Percentiles rank a stretch among this genome's conserved stretches.
These are phyloP conservation scores for Mylabris phalerata DNA, from an alignment of 1,140 invertebrate genomes.

Conservation along the genomic window DNA sequence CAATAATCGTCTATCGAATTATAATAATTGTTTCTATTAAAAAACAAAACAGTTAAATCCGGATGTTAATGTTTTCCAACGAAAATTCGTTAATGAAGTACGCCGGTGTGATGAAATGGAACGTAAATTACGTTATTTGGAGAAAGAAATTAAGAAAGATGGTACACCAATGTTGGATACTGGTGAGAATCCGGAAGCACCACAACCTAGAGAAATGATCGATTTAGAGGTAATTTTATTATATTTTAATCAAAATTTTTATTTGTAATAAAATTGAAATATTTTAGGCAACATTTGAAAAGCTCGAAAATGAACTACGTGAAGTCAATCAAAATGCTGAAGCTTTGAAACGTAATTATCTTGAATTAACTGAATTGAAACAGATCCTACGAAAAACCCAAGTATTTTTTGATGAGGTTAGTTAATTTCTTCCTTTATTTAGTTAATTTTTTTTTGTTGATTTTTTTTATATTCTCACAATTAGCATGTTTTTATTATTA, in stretches of 20 bases:
- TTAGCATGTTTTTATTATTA: slow-evolving; percentile 32
- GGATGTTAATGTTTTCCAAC: slow-evolving; percentile 91
- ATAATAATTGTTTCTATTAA: slow-evolving; percentile 1
- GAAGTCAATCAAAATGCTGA: slow-evolving; percentile 98
- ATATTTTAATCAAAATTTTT: background rate
- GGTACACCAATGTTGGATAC: slow-evolving; percentile 94
- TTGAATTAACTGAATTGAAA: slow-evolving; percentile 93
- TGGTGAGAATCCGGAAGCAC: slow-evolving; percentile 96
- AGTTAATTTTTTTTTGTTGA: slow-evolving; percentile 15
- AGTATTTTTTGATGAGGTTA: slow-evolving; percentile 96
- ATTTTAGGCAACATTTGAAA: slow-evolving; percentile 86
- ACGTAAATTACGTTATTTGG: slow-evolving; percentile 87
- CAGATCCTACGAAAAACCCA: slow-evolving; percentile 95
- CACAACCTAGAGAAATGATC: slow-evolving; percentile 97
- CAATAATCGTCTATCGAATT: background rate
- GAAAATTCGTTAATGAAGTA: slow-evolving; percentile 93
- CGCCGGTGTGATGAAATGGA: slow-evolving; percentile 95
- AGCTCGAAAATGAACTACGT: slow-evolving; percentile 89
- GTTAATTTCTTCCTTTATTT: slow-evolving; percentile 32
- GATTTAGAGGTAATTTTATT: slow-evolving; percentile 77
- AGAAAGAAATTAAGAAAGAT: slow-evolving; percentile 98
- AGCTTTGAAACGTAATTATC: slow-evolving; percentile 89
- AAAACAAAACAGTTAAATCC: slow-evolving; percentile 68
- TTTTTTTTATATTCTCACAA: slow-evolving; percentile 1
- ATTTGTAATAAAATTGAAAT: background rate